Evolutionary conservation across 2,888 invertebrate species (phyloP).

Genomic region (Microplitis manilae): DNA sequence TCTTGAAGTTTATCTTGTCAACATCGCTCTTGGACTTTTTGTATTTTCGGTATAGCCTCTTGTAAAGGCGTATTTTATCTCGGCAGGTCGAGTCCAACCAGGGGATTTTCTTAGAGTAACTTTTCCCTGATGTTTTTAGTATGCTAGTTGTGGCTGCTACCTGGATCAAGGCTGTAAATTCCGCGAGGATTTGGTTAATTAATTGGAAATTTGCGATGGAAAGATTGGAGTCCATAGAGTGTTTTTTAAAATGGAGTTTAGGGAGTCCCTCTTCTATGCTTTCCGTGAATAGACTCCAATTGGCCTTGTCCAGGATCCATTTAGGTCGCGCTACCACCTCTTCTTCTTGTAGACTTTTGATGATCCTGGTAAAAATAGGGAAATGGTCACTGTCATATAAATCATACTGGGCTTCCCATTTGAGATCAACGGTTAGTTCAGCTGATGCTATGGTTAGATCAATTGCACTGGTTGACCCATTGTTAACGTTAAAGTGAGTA

Average conservation of each 20-base stretch:
- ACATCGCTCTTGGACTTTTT: too few relatives aligned
- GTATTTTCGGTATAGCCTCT: too few relatives aligned
- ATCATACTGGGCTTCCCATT: constrained; percentile 28
- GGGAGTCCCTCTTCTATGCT: too few relatives aligned
- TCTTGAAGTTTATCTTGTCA: too few relatives aligned
- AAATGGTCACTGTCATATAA: constrained; percentile 46
- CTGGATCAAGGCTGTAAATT: too few relatives aligned
- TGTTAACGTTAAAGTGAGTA: constrained; percentile 43
- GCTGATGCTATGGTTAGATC: constrained; percentile 39
- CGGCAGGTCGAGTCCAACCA: too few relatives aligned
- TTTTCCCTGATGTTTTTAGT: not conserved
- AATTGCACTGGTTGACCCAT: constrained; percentile 40
- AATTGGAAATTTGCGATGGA: too few relatives aligned
- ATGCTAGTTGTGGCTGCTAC: too few relatives aligned
- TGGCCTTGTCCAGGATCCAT: constrained; percentile 47
- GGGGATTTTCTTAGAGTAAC: too few relatives aligned
- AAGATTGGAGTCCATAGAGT: too few relatives aligned
- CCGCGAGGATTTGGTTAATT: too few relatives aligned
- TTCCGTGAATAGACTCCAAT: constrained; percentile 34
- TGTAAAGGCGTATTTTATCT: too few relatives aligned
- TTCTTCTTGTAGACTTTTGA: not conserved
- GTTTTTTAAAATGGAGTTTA: not conserved
- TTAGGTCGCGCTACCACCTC: not conserved
- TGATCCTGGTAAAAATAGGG: constrained; percentile 39
- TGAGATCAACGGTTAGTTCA: constrained; percentile 8